phyloP scores from a whole-genome alignment of 2,888 invertebrate genomes.

The Camptogramma bilineatum region DNA sequence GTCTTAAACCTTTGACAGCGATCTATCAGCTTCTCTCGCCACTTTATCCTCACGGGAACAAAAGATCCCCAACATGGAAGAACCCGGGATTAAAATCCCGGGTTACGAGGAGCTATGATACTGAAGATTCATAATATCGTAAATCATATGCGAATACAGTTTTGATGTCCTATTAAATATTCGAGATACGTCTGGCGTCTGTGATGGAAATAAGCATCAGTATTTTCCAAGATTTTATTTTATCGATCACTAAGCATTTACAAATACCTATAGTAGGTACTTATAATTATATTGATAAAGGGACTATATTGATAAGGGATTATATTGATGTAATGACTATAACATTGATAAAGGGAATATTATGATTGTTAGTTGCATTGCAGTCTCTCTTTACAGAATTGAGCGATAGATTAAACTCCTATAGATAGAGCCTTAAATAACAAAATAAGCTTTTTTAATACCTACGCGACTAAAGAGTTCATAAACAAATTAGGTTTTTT shows the following conservation, averaged over 20 bases:
- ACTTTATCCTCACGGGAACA: conserved; percentile 26
- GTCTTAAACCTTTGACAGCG: conserved; percentile 24
- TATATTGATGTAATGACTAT: no score
- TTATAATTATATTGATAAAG: no score
- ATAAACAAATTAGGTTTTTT: no score
- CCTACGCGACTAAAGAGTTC: no score
- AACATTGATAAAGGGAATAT: no score
- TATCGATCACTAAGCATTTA: conserved; percentile 11
- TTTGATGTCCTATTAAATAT: conserved; percentile 44
- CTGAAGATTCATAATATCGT: conserved; percentile 33
- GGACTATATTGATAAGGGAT: no score
- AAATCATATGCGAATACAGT: conserved; percentile 40
- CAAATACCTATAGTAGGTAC: neutral
- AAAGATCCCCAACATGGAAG: conserved; percentile 24
- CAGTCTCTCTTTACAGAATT: no score
- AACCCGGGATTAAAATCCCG: conserved; percentile 31
- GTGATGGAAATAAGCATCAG: conserved; percentile 28
- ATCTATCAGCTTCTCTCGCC: conserved; percentile 15
- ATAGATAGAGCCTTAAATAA: no score
- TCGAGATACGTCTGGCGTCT: conserved; percentile 36
- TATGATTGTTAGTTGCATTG: no score
- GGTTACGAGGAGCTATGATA: conserved; percentile 24
- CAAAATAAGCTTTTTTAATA: no score
- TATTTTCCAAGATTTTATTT: conserved; percentile 7
- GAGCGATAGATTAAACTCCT: no score